A percentile compares a stretch with the other conserved stretches of the same genome.
These are phyloP conservation scores for Nyctibius grandis DNA, from an alignment of 2,797 vertebrate genomes.

Conservation along the genomic window DNA sequence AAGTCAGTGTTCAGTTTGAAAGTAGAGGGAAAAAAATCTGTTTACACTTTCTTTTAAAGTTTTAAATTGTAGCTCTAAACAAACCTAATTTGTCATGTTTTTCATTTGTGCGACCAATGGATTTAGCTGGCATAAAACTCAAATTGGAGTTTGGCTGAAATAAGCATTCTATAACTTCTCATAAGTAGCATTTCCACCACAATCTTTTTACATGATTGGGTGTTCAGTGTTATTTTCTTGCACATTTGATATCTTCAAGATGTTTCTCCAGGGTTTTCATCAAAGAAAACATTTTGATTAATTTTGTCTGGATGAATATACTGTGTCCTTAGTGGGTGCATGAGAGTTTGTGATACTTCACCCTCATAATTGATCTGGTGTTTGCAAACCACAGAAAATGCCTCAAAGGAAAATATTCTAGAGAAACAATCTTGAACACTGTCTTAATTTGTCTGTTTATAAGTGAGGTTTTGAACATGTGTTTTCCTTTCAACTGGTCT, in stretches of 20 bases:
- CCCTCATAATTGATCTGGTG: conserved; percentile 24
- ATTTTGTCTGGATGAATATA: background rate
- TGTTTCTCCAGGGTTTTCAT: conserved; percentile 17
- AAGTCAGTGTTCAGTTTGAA: background rate
- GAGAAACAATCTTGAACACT: background rate
- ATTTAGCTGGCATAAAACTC: background rate
- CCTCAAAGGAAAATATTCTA: conserved; percentile 29
- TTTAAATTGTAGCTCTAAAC: background rate
- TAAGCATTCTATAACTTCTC: background rate
- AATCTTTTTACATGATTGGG: background rate
- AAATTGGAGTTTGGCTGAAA: background rate
- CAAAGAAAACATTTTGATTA: conserved; percentile 4
- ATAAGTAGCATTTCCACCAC: conserved; percentile 8
- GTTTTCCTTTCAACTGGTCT: background rate
- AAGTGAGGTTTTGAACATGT: conserved; percentile 5
- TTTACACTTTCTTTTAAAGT: background rate
- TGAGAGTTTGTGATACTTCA: background rate
- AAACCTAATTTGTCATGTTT: background rate
- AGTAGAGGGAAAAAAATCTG: background rate
- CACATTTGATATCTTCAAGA: background rate
- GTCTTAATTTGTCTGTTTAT: conserved; percentile 15
- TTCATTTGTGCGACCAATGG: background rate
- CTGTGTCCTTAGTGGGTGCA: background rate
- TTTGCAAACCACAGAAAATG: conserved; percentile 13
- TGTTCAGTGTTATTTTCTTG: background rate